Evolutionary conservation across 2,113 vertebrate species (phyloP), one percentile per base, ranked within the genome.

Genomic region (Pogona vitticeps): DNA sequence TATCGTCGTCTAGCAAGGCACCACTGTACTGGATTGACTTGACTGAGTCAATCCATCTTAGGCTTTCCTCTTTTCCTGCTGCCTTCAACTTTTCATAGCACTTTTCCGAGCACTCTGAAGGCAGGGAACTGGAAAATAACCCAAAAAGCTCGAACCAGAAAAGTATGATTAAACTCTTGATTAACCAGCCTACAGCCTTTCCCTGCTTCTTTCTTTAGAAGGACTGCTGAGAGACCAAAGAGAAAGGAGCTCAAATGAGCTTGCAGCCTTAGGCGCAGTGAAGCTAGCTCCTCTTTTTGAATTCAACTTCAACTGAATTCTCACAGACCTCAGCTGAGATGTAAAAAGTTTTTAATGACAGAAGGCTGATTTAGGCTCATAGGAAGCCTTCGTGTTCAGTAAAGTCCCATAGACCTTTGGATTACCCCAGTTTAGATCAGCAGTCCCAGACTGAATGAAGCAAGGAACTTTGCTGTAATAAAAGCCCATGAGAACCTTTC

Each of bases 401-500:
- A 18, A 36, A 10, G 73, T 20, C 42, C 38, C 61, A 26, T 12
- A 52, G 18, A 31, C 3, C 1, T 12, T 68, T 38, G 21, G 31
- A 46, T 38, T 21, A 72, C 77, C 21, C 23, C 59, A 8, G 36
- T 56, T 77, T 67, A 36, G 42, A n/a, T 33, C 75, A 77, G 1
- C 46, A 10, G 61, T 31, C 23, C 21, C 15, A 68, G n/a, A 9
- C 75, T 76, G 13, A n/a, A 52, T 0, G 18, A 81, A 7, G 79
- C 0, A 0, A 2, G 85, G 88, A 28, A 59, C 65, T 13, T 0
- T 46, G 61, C 76, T n/a, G 83, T 75, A 83, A 21, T 0, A 38
- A 38, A 26, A 83, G 10, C 75, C 46, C 63, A 20, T 52, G 10
- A 0, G 0, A 13, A 15, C 71, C 40, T 0, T 46, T 86, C 79